Base-by-base conservation (phyloP, 2,797 vertebrate species). In the Cynopterus sphinx region DNA sequence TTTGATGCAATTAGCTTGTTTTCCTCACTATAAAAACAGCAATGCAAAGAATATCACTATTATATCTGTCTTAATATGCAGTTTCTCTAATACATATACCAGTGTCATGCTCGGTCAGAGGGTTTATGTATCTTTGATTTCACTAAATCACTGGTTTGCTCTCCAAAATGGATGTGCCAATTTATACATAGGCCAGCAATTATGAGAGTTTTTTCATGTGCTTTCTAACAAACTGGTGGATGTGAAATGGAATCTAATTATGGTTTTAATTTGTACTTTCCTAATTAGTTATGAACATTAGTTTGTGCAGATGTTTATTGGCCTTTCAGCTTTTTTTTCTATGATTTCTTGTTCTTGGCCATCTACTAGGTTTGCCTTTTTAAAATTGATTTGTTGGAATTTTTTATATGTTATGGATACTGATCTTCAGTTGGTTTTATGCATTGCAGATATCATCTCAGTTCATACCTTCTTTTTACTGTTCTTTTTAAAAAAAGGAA, bases 251-350 rank as follows among this genome's bases (percentile, higher is more conserved):
- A 90, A 90, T 93, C 9, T 31, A 95, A 81, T 96, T 86, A 71
- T 39, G 19, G 15, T 83, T 94, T 94, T 82, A 79, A 70, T 91
- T 95, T 70, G 31, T 16, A 46, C 89, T 93, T 96, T 87, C 39
- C 78, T 94, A 86, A 67, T 85, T 92, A 55, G 22, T 63, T 43
- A 70, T 74, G 22, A 90, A 9, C 61, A 39, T 51, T 91, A 87
- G 28, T 22, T 87, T 97, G 87, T 88, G 92, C 46, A 77, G 68
- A 63, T 90, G 21, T 81, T 83, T 87, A 46, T 85, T 86, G 43
- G 28, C 15, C 55, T 95, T 96, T 87, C 21, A 65, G 21, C 51
- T 43, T 89, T 93, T 57, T 19, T 57, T 26, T 65, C 63, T 94
- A 16, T 95, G 51, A 79, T 91, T 90, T 70, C 63, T 39, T 92